Evolutionary conservation across 2,888 invertebrate species (phyloP), one percentile per base, ranked within the genome.

Genomic region (Lysandra coridon): DNA sequence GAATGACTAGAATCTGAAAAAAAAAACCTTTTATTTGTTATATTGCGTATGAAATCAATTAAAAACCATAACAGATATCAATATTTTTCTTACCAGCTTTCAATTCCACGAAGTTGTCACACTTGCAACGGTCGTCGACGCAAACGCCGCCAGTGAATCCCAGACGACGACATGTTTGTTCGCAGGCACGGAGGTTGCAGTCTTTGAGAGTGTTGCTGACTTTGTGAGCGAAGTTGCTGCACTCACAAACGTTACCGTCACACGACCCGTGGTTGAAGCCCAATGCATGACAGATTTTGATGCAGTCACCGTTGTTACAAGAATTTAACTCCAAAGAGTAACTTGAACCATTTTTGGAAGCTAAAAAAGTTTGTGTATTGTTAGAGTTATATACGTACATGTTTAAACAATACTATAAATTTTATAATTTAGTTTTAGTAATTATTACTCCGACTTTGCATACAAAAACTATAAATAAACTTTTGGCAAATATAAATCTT

Each of bases 161-260:
- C 6, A 87, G 82, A 1, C 83, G 81, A 4, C 84, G 85, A 80
- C 89, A 90, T 1, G 82, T 79, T 78, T 87, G 87, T n/a, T 87
- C 84, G 78, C 88, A 89, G 2, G 80, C 84, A 0, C 17, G 64
- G 6, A 80, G 78, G 76, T 82, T 80, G 73, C 85, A 84, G 40
- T 60, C n/a, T 17, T n/a, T 17, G 23, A 60, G 4, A 6, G 60
- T n/a, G 60, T 23, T 23, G 5, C 60, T 73, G 30, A 33, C 17
- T 69, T 69, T 7, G 33, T 23, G 30, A 33, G 37, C 12, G 33
- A 17, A 37, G 17, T 37, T 73, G 37, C 73, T 73, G 73, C 73
- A 73, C 73, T 73, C 73, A 40, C 73, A 73, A 17, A 73, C 37
- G 73, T 40, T 37, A 17, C 73, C 73, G 73, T 73, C 40, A 14